Percentiles rank a stretch among this genome's conserved stretches.
phyloP scores from a whole-genome alignment of 2,113 vertebrate genomes.

The Leptobrachium ailaonicum region DNA sequence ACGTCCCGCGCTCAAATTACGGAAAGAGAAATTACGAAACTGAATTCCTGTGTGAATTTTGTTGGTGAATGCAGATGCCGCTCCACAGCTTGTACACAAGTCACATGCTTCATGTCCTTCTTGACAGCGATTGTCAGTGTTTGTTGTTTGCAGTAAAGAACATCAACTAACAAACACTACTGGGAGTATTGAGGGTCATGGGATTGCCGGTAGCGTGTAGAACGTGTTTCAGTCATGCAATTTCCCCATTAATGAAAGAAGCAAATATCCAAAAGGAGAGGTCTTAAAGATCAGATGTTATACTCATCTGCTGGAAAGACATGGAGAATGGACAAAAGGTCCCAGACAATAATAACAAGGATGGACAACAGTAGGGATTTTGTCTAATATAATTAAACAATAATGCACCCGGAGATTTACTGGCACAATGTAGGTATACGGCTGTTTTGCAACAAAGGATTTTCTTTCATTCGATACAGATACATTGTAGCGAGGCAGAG shows the following conservation, averaged over 20 bases:
- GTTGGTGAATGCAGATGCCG: background rate
- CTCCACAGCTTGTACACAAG: background rate
- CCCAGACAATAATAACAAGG: background rate
- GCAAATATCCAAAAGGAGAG: background rate
- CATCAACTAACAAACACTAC: background rate
- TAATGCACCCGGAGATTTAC: constrained; percentile 18
- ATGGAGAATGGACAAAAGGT: background rate
- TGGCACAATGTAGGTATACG: background rate
- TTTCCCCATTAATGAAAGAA: background rate
- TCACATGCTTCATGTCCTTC: background rate
- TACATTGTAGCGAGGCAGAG: constrained; percentile 13
- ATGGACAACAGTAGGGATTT: constrained; percentile 13
- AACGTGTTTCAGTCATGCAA: background rate
- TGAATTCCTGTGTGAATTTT: background rate
- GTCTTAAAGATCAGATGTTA: background rate
- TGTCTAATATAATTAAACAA: constrained; percentile 31
- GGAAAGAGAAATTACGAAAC: background rate
- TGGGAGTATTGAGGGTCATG: background rate
- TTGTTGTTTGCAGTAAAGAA: background rate
- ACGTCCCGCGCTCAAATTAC: background rate
- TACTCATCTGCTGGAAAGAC: background rate
- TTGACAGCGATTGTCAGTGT: background rate
- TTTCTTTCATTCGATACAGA: constrained; percentile 27
- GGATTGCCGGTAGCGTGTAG: background rate
- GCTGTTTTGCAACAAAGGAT: constrained; percentile 20